Evolutionary conservation across 92 coral and sea anemone genomes (phyloP).

Genomic region (Diadumene lineata): DNA sequence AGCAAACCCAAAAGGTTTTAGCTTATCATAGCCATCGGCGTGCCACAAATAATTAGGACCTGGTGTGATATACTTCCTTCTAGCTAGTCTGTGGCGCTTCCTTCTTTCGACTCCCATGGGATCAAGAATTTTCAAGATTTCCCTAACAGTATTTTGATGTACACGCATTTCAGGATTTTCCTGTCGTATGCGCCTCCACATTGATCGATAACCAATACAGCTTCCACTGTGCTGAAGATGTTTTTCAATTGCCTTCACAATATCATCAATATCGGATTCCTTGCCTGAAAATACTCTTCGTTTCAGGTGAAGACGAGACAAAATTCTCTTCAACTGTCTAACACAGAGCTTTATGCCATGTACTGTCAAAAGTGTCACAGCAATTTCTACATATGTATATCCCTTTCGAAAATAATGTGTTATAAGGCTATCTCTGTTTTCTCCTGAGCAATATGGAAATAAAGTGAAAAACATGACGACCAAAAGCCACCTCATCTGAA

Average conservation of each 20-base stretch:
- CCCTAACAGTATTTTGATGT: slow-evolving; percentile 35
- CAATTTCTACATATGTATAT: slow-evolving; percentile 40
- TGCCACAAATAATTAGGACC: slow-evolving; percentile 62
- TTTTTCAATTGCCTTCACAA: slow-evolving; percentile 34
- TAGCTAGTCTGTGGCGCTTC: slow-evolving; percentile 21
- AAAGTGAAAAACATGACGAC: not conserved
- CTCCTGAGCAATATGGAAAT: slow-evolving; percentile 9
- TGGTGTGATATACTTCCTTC: slow-evolving; percentile 32
- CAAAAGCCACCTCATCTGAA: not conserved
- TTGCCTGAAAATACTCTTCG: slow-evolving; percentile 28
- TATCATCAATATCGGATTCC: slow-evolving; percentile 8
- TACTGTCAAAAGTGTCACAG: slow-evolving; percentile 25
- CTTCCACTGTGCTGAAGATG: slow-evolving; percentile 54
- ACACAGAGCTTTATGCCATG: slow-evolving; percentile 50
- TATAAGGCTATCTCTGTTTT: not conserved
- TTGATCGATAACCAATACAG: slow-evolving; percentile 46
- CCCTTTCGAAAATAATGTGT: slow-evolving; percentile 17
- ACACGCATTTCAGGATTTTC: slow-evolving; percentile 28
- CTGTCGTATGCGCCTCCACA: slow-evolving; percentile 39
- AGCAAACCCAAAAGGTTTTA: slow-evolving; percentile 41
- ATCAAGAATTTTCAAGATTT: slow-evolving; percentile 36
- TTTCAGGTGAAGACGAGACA: slow-evolving; percentile 20
- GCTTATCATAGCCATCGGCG: slow-evolving; percentile 44
- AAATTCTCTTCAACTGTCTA: slow-evolving; percentile 51
- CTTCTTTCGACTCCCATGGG: slow-evolving; percentile 49